Evolutionary conservation across 2,888 invertebrate genomes (phyloP).

Genomic region (Barypeithes pellucidus): DNA sequence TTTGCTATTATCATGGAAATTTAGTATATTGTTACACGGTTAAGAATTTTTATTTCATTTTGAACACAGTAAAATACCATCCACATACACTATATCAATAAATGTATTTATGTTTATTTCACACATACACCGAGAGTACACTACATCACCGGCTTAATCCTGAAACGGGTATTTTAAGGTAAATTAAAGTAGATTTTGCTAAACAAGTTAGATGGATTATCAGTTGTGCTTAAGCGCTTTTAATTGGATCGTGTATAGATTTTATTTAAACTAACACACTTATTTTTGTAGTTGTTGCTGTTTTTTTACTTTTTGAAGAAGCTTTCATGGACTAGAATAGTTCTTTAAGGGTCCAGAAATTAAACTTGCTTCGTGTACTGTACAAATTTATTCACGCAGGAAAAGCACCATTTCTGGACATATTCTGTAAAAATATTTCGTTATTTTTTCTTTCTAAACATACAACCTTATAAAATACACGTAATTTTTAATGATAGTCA

Average conservation of each 20-base stretch:
- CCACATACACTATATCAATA: constrained; percentile 41
- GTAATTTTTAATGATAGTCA: too few species aligned
- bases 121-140: constrained; percentile 52
- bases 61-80: constrained; percentile 15
- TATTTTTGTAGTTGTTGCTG: neutral
- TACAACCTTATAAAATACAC: too few species aligned
- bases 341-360: too few species aligned
- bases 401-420: too few species aligned
- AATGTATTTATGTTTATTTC: constrained; percentile 51
- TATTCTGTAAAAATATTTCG: too few species aligned
- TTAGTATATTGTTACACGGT: too few species aligned
- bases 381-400: too few species aligned
- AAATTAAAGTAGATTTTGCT: constrained; percentile 51
- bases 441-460: too few species aligned
- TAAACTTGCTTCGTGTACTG: too few species aligned
- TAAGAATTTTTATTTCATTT: constrained; percentile 3
- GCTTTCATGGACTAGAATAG: too few species aligned
- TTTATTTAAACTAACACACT: neutral
- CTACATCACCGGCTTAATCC: constrained; percentile 59
- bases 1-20: too few species aligned
- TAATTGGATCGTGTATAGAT: neutral
- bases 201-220: constrained; percentile 32
- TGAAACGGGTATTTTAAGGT: constrained; percentile 57
- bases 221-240: constrained; percentile 51
- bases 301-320: too few species aligned